Evolutionary conservation across 2,797 vertebrate genomes (phyloP).

Genomic region (Anas flavirostris): DNA sequence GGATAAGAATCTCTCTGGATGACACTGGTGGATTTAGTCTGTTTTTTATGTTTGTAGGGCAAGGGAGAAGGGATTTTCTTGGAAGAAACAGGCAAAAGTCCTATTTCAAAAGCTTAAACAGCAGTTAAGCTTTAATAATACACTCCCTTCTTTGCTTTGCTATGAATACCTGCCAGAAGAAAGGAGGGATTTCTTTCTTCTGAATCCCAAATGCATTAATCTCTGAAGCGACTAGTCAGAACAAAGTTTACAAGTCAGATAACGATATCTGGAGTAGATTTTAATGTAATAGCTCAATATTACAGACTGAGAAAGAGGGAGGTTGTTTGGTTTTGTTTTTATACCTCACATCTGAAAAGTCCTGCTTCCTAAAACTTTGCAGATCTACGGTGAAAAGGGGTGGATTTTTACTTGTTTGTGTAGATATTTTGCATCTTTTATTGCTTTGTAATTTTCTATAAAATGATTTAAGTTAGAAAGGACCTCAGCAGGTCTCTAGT

Average conservation of each 20-base stretch:
- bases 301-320: not conserved
- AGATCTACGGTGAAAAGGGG: not conserved
- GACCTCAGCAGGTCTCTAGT: not conserved
- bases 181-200: constrained; percentile 20
- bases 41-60: constrained; percentile 3
- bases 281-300: not conserved
- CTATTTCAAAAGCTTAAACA: constrained; percentile 27
- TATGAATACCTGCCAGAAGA: not conserved
- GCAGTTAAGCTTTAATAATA: constrained; percentile 10
- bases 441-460: not conserved
- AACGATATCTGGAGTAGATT: not conserved
- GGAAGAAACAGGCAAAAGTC: not conserved
- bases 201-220: not conserved
- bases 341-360: not conserved
- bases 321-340: not conserved
- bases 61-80: constrained; percentile 5
- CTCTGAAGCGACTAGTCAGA: not conserved
- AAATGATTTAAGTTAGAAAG: not conserved
- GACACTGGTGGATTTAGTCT: not conserved
- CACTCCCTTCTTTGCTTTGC: constrained; percentile 22
- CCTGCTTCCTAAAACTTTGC: not conserved
- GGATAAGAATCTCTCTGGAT: not conserved
- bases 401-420: not conserved
- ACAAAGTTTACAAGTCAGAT: not conserved
- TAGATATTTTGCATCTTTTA: not conserved